Percentiles rank a stretch among this genome's conserved stretches.
phyloP scores from a whole-genome alignment of 1,140 invertebrate species.

The Psilanteris sp. region DNA sequence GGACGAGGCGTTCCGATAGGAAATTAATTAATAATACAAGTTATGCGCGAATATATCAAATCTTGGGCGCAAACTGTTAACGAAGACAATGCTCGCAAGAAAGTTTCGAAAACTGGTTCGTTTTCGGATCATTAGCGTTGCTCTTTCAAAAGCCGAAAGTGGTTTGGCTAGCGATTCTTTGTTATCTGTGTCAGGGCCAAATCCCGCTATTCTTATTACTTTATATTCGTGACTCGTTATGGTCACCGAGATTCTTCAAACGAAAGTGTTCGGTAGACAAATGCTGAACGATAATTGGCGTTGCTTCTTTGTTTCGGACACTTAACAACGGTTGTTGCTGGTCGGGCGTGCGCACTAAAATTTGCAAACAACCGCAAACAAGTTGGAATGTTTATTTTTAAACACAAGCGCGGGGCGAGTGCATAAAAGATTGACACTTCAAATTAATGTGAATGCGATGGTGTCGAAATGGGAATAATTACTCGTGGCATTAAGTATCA shows the following conservation, averaged over 20 bases:
- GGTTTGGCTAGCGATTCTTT: slow-evolving; percentile 22
- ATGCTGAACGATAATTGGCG: too few species aligned
- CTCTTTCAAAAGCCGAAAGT: slow-evolving; percentile 13
- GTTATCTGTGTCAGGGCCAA: slow-evolving; percentile 48
- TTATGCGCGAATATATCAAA: slow-evolving; percentile 1
- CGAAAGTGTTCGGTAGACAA: too few species aligned
- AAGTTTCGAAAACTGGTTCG: neutral
- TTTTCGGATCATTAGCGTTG: slow-evolving; percentile 20
- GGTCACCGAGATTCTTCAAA: slow-evolving; percentile 12
- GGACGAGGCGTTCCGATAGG: slow-evolving; percentile 18
- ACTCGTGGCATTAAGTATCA: too few species aligned
- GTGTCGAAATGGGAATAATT: too few species aligned
- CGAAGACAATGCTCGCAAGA: neutral
- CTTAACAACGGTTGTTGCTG: too few species aligned
- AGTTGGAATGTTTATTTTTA: too few species aligned
- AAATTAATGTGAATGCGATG: too few species aligned
- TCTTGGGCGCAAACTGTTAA: neutral
- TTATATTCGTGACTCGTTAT: slow-evolving; percentile 26
- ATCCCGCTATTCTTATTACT: slow-evolving; percentile 29
- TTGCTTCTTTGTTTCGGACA: too few species aligned
- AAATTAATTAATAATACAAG: slow-evolving; percentile 50
- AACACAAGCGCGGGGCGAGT: too few species aligned
- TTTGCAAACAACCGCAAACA: too few species aligned
- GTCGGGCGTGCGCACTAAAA: too few species aligned
- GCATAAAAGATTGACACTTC: too few species aligned